These are phyloP conservation scores for Virgularia gustaviana DNA, from an alignment of 92 coral and sea anemone species.

Conservation along the genomic window DNA sequence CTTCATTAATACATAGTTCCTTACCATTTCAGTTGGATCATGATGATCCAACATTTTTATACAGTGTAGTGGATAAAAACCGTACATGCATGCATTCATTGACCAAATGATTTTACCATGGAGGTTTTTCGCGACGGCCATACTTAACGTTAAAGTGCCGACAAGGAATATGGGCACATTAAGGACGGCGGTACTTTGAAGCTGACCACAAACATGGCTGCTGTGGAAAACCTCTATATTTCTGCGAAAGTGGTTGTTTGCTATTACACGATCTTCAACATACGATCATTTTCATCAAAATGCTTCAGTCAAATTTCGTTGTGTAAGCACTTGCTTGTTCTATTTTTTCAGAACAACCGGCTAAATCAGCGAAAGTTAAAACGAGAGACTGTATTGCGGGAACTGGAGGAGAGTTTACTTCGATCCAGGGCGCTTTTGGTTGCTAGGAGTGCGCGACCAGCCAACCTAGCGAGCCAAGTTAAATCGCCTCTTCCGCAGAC, in stretches of 20 bases:
- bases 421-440: constrained; percentile 23
- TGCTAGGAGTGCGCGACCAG: neutral
- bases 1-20: too few relatives aligned
- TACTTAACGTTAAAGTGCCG: too few relatives aligned
- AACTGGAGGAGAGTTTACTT: constrained; percentile 18
- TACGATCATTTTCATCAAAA: neutral
- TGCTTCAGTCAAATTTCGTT: too few relatives aligned
- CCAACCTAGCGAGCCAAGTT: neutral
- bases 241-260: constrained; percentile 25
- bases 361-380: constrained; percentile 11
- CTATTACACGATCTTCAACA: too few relatives aligned
- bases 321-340: too few relatives aligned
- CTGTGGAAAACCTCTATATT: too few relatives aligned
- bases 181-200: too few relatives aligned
- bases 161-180: too few relatives aligned
- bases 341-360: neutral
- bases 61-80: constrained; percentile 26
- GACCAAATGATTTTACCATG: too few relatives aligned
- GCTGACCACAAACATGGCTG: too few relatives aligned
- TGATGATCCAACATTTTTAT: neutral
- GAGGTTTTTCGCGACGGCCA: too few relatives aligned
- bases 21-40: constrained; percentile 30
- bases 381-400: constrained; percentile 8
- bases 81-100: constrained; percentile 15
- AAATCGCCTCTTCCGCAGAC: too few relatives aligned